Conservation (phyloP, 2,888 invertebrate genomes). For the Druceiella hillmani region DNA sequence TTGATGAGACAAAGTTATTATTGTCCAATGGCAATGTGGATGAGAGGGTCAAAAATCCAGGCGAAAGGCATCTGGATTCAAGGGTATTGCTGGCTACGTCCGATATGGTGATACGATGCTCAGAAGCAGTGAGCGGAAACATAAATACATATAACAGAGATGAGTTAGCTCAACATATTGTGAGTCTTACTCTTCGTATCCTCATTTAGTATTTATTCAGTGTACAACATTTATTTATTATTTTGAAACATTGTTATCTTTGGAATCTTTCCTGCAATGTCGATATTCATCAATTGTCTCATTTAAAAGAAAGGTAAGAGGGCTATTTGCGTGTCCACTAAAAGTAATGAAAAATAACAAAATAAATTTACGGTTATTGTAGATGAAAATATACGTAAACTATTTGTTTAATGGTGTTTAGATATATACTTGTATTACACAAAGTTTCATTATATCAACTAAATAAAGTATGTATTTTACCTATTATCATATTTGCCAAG, state of each 20-base stretch:
- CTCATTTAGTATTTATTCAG: not conserved
- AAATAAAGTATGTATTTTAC: too few species aligned
- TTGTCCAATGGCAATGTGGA: constrained; percentile 33
- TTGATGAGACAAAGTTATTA: constrained; percentile 32
- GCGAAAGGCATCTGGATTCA: constrained; percentile 38
- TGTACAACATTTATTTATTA: not conserved
- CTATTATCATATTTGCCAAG: too few species aligned
- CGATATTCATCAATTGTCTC: too few species aligned
- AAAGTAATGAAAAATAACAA: too few species aligned
- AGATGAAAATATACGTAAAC: too few species aligned
- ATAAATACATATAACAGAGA: constrained; percentile 43
- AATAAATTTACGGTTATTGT: too few species aligned
- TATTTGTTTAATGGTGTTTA: too few species aligned
- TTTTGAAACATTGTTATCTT: not conserved
- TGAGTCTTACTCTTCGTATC: constrained; percentile 29
- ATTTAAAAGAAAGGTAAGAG: too few species aligned
- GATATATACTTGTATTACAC: too few species aligned
- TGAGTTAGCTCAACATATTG: constrained; percentile 45
- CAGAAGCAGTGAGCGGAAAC: constrained; percentile 37
- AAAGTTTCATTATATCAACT: too few species aligned
- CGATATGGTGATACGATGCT: constrained; percentile 34
- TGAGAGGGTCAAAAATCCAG: constrained; percentile 37
- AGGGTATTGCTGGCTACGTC: constrained; percentile 38
- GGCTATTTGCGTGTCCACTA: too few species aligned
- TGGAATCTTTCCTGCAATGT: too few species aligned